Base-by-base conservation (phyloP, 1,140 invertebrate species). In the Heliconius eleuchia region DNA sequence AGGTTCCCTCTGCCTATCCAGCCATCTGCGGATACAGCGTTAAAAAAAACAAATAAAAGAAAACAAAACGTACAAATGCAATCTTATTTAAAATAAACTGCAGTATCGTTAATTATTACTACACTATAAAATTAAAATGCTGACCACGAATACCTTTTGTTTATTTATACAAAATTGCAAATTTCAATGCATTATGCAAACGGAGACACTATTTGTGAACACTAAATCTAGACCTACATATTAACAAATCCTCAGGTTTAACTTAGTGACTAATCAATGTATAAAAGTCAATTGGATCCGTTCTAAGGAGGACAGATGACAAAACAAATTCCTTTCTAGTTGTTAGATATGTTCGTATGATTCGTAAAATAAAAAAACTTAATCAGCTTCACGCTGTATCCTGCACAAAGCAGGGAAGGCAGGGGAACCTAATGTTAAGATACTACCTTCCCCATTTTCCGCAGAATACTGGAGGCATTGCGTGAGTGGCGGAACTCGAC, bases 101-200 rank as follows among this genome's bases (percentile, higher is more conserved):
- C n/a, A 1, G 3, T 66, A 66, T 4, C 0, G 1, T 3, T 27
- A 1, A 30, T 66, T 66, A 27, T n/a, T 66, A 23, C 60, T 66
- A 27, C 9, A 66, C 60, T 30, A 66, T 66, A 16, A 52, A 52
- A 52, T 66, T 66, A 30, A 6, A 66, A 66, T 30, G 60, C 27
- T 7, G 13, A 13, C 16, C 60, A 66, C 60, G 60, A 66, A 1
- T 5, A 0, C 13, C 13, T 66, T 16, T 66, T 66, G 60, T 66
- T 66, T 66, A 66, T 66, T 66, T 66, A 66, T 66, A 66, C 27
- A 23, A 66, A 66, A 66, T 66, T 30, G 60, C 60, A 66, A 66
- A 66, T 66, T 23, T 19, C 13, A 39, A 76, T 76, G 39, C 74
- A 70, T 76, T 70, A 76, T 76, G 39, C 74, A 76, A 23, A 76